Evolutionary conservation across 2,888 invertebrate genomes (phyloP).

Genomic region (Octodonta nipae): DNA sequence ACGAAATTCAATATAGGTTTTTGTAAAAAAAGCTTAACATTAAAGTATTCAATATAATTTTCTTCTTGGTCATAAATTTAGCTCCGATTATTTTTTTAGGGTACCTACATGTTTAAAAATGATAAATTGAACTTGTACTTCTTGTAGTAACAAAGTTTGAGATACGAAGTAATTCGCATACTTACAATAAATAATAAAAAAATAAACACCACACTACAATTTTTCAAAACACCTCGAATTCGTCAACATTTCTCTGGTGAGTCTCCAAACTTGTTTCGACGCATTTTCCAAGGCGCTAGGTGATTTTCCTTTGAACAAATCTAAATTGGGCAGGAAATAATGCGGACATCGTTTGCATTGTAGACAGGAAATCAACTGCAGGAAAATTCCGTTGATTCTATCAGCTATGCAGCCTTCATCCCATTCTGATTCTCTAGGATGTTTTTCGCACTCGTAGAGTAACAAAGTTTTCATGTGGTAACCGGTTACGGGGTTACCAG

Average conservation of each 20-base stretch:
- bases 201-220: slow-evolving; percentile 38
- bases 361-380: slow-evolving; percentile 71
- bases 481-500: slow-evolving; percentile 61
- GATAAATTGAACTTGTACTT: too few species aligned
- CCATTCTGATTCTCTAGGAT: slow-evolving; percentile 69
- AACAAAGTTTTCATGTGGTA: slow-evolving; percentile 66
- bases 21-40: too few species aligned
- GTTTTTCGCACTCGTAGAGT: slow-evolving; percentile 76
- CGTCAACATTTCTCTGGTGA: slow-evolving; percentile 64
- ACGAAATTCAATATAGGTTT: too few species aligned
- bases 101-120: too few species aligned
- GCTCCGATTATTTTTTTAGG: too few species aligned
- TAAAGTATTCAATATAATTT: too few species aligned
- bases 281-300: slow-evolving; percentile 63
- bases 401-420: slow-evolving; percentile 66
- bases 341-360: slow-evolving; percentile 74
- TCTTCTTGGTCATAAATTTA: too few species aligned
- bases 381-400: slow-evolving; percentile 64
- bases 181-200: slow-evolving; percentile 1
- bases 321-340: slow-evolving; percentile 69
- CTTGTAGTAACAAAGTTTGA: too few species aligned
- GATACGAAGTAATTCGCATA: too few species aligned
- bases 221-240: slow-evolving; percentile 67
- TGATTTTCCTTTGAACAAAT: slow-evolving; percentile 67
- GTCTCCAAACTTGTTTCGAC: slow-evolving; percentile 66